phyloP scores from a whole-genome alignment of 2,113 vertebrate genomes.

The Mobula birostris region DNA sequence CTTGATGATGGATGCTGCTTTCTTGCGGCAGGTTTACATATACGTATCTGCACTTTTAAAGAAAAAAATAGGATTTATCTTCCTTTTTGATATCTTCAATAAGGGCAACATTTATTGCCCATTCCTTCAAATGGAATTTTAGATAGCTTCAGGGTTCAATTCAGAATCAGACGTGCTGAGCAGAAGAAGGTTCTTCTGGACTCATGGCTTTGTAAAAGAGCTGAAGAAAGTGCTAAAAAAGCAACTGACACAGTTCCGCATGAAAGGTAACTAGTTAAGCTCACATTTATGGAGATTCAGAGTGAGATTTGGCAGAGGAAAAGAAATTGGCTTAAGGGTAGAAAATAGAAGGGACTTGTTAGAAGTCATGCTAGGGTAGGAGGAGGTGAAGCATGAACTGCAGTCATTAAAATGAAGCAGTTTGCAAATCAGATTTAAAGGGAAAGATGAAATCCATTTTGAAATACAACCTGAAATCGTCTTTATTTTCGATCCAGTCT shows the following conservation, averaged over 20 bases:
- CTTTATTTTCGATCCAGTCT: background rate
- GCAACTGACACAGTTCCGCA: background rate
- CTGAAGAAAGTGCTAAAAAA: background rate
- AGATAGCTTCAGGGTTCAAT: background rate
- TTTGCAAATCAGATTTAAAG: background rate
- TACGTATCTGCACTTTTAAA: background rate
- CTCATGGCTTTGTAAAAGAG: background rate
- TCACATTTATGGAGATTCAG: background rate
- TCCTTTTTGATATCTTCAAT: background rate
- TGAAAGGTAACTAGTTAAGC: background rate
- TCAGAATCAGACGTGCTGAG: background rate
- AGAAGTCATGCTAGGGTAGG: background rate
- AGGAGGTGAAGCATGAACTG: background rate
- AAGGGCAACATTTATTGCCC: background rate
- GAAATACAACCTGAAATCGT: background rate
- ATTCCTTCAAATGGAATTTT: background rate
- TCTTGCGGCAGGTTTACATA: background rate
- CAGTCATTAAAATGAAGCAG: background rate
- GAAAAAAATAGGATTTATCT: background rate
- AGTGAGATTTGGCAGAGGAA: background rate
- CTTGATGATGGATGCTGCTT: too few species aligned
- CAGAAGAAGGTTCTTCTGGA: background rate
- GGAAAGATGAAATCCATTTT: background rate
- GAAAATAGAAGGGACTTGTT: constrained; percentile 4
- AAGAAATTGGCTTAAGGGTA: constrained; percentile 10